Base-by-base conservation (phyloP, 2,888 invertebrate genomes). In the Cataglyphis cursor region DNA sequence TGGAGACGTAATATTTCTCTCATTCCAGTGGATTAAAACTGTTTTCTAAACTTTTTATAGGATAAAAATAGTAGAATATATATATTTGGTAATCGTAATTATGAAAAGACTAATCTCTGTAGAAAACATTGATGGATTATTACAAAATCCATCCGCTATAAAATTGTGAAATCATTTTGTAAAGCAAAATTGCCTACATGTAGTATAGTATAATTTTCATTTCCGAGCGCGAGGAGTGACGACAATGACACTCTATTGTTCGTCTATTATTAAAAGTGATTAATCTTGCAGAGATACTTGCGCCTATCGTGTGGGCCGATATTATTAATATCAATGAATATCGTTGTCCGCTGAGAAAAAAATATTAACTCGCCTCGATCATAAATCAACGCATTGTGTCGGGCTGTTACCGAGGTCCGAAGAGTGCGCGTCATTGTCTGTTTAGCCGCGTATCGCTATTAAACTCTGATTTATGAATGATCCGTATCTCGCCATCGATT, bases 261-360 rank as follows among this genome's bases (percentile, higher is more conserved):
- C 51, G n/a, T 65, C 41, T 64, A 41, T 64, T 31, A 41, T 65
- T 76, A 66, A 66, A 66, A 76, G 51, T 76, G 76, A 76, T 76
- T 76, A 54, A 76, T 76, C 68, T 66, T 66, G 38, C 28, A 12
- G 75, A 66, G 38, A 76, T 66, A 51, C 68, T 51, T 54, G 66
- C 75, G 66, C 51, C 66, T 24, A 24, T 66, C 75, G 51, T 24
- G 66, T 24, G 51, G 38, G 51, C 64, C 31, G 62, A 66, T 41
- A 31, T 68, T 74, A 83, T 86, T 78, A 66, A 84, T 76, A 81
- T 83, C 81, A 73, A 80, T 78, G 84, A 83, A 62, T 66, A 66
- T 66, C 31, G 44, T 82, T 31, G 74, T 78, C n/a, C 65, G 65
- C 54, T 38, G 84, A 84, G 80, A 6, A 28, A 83, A 83, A 84